A percentile compares a stretch with the other conserved stretches of the same genome.
Evolutionary conservation across 2,113 vertebrate genomes (phyloP).

Genomic region (Patagioenas fasciata): DNA sequence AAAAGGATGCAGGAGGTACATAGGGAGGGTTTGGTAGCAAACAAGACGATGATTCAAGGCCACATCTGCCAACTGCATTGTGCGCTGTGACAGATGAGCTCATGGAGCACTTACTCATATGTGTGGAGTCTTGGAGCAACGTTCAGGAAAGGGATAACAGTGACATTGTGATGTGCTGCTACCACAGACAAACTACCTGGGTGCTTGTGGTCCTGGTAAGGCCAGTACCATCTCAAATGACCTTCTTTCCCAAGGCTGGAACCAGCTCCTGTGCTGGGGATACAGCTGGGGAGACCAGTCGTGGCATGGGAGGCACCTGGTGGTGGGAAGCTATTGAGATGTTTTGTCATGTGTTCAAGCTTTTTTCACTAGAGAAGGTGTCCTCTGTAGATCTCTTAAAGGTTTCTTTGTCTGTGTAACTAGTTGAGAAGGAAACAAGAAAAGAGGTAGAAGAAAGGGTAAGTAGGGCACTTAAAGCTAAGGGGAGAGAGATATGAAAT

Average conservation of each 20-base stretch:
- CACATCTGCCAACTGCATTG: neutral
- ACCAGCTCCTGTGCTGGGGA: neutral
- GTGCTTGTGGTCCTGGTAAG: neutral
- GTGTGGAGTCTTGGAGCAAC: neutral
- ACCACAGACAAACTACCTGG: neutral
- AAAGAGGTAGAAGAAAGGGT: neutral
- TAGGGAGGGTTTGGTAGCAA: neutral
- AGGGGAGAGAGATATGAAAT: neutral
- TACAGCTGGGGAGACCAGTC: neutral
- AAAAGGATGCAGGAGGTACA: slow-evolving; percentile 1
- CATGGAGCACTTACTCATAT: neutral
- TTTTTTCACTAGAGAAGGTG: neutral
- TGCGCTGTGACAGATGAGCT: neutral
- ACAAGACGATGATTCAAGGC: slow-evolving; percentile 3
- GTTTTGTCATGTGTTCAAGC: neutral
- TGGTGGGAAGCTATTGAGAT: neutral
- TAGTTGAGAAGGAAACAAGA: neutral
- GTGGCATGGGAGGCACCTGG: neutral
- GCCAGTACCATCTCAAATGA: neutral
- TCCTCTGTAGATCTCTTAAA: neutral
- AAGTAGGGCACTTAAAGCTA: neutral
- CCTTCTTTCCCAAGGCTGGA: neutral
- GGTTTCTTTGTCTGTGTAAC: neutral
- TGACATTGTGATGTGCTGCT: neutral
- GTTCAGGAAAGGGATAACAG: neutral